phyloP scores from a whole-genome alignment of 2,797 vertebrate species.

The Basileuterus tristriatus region DNA sequence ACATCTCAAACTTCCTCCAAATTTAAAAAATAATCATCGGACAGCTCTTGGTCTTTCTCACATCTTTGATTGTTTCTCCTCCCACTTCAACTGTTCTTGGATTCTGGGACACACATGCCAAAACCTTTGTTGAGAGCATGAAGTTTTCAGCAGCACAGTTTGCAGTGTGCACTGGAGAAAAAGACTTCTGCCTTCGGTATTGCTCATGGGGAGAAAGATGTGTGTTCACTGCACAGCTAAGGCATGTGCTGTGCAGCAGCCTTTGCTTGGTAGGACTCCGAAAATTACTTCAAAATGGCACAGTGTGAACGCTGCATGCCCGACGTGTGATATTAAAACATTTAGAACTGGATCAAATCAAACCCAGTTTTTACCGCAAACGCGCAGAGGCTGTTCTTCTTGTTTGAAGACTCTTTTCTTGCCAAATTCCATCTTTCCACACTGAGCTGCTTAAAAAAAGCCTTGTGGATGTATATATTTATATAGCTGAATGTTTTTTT shows the following conservation, averaged over 20 bases:
- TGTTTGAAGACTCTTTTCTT: conserved; percentile 58
- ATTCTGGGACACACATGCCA: background rate
- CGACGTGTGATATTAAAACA: conserved; percentile 54
- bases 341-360: conserved; percentile 60
- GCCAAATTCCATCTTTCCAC: conserved; percentile 63
- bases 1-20: background rate
- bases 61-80: background rate
- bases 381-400: conserved; percentile 22
- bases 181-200: conserved; percentile 12
- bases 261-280: background rate
- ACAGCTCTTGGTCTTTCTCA: background rate
- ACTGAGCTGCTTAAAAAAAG: conserved; percentile 12
- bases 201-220: background rate
- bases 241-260: conserved; percentile 60
- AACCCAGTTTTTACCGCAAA: conserved; percentile 60
- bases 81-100: background rate
- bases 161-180: background rate
- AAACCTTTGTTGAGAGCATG: background rate
- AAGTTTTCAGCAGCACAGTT: conserved; percentile 35
- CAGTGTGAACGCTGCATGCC: conserved; percentile 44
- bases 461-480: conserved; percentile 53
- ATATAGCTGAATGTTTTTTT: conserved; percentile 53
- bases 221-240: background rate
- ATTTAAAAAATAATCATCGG: background rate
- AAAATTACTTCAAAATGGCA: conserved; percentile 60